Base-by-base conservation (phyloP, 2,797 vertebrate genomes). In the Linurgus olivaceus region DNA sequence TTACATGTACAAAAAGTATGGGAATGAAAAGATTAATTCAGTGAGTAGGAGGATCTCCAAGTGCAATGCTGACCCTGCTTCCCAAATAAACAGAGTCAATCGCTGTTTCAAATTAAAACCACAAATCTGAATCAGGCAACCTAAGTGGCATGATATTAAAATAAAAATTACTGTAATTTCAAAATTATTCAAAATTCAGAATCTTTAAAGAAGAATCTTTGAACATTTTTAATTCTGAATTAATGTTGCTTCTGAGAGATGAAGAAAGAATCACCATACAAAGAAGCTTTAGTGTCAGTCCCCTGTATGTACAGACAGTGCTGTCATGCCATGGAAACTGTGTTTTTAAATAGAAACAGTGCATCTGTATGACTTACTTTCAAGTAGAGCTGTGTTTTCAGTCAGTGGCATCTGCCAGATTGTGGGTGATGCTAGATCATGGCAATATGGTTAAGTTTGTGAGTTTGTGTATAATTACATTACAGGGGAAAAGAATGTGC, bases 331-430 rank as follows among this genome's bases (percentile, higher is more conserved):
- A 93, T 82, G 93, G 92, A 95, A 95, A 93, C 65, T 76, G 24
- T 54, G 50, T 40, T 93, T 88, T 95, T 93, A 97, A 93, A 96
- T 94, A 92, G 93, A 92, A 94, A 59, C 35, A 59, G 55, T 58
- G 50, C 54, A 91, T 95, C 80, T 92, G 94, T 86, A 76, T 52
- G 62, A 72, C 73, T 94, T 14, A 45, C 33, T 94, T 95, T n/a
- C 81, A 96, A 95, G 79, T 2, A 84, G 74, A 94, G 33, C 80
- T 92, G 90, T 95, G 90, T 96, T 96, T 94, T 93, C 90, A 77
- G 90, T 40, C 87, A 81, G 68, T 40, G 65, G 47, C 61, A 94
- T 94, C 75, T 94, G 91, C 95, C 91, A 95, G 85, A 38, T 68
- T 94, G 94, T 88, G 94, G 87, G 58, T 97, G 82, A 95, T 87